Evolutionary conservation across 2,888 invertebrate species (phyloP), one percentile per base, ranked within the genome.

Genomic region (Taphrorychus bicolor): DNA sequence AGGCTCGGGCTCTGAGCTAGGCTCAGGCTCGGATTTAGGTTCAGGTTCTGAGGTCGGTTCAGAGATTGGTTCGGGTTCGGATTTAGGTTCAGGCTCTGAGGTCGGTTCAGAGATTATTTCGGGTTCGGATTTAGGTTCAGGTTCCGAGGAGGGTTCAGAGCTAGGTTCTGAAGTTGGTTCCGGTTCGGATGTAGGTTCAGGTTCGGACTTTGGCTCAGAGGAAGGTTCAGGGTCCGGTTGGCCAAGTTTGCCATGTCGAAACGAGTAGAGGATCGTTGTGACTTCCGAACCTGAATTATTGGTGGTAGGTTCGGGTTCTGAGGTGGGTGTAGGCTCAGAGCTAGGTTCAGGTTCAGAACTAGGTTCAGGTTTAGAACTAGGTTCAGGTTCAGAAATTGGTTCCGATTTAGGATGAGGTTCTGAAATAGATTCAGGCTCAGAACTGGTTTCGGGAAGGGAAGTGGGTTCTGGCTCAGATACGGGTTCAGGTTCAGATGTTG

Each of bases 301-400:
- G 1, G 84, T 78, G 61, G 83, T 83, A 0, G 86, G 81, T 69
- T 81, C 77, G 0, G 78, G 51, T 70, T 75, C 71, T 19, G 75
- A 66, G 87, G 81, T 69, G 81, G 87, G 81, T 69, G 81, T 77
- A 0, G 83, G 78, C 74, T 82, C 79, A 2, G 84, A 78, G 61
- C 83, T 83, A 0, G 86, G 81, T 69, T 81, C 77, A 0, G 78
- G 51, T 70, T 75, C 71, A 22, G 75, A 66, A 9, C 78, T 76
- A 5, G 77, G 76, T 60, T 78, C 78, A 32, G 77, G 77, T 59
- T 77, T 76, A 17, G 75, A 72, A 1, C 80, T 83, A 53, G 85
- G 82, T 72, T 77, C 74, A 5, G 81, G 84, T 64, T 71, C 66
- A 0, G 82, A 78, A 79, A 9, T 77, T 0, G 87, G 81, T 74